phyloP scores from a whole-genome alignment of 2,113 vertebrate species.

The Pandion haliaetus region DNA sequence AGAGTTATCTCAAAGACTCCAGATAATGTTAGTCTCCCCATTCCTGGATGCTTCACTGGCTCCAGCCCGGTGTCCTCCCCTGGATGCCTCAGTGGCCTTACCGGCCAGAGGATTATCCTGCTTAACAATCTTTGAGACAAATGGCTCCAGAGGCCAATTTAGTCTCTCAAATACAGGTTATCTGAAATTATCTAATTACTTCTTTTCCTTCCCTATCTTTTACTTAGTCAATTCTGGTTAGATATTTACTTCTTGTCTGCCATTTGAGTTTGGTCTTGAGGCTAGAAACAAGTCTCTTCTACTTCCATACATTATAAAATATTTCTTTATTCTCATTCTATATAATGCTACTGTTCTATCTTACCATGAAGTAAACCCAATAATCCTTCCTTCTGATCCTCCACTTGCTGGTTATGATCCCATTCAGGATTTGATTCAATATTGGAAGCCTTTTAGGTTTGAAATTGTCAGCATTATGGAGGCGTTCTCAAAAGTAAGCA shows the following conservation, averaged over 20 bases:
- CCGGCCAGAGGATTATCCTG: too few species aligned
- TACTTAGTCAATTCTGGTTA: not conserved
- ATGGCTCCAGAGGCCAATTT: too few species aligned
- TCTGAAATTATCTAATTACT: not conserved
- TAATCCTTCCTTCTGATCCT: not conserved
- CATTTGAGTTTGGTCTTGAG: not conserved
- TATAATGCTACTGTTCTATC: not conserved
- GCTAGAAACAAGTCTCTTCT: not conserved
- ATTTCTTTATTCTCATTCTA: not conserved
- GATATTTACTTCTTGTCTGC: not conserved
- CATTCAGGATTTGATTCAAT: not conserved
- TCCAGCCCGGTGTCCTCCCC: too few species aligned
- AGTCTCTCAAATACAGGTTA: not conserved
- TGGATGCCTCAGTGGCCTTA: too few species aligned
- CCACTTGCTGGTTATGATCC: not conserved
- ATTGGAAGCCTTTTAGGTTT: not conserved
- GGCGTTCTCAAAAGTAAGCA: not conserved
- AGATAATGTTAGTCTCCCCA: too few species aligned
- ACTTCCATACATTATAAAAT: not conserved
- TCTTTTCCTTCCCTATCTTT: not conserved
- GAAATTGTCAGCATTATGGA: not conserved
- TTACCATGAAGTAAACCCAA: not conserved
- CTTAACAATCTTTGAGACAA: too few species aligned
- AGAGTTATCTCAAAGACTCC: too few species aligned
- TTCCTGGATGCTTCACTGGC: too few species aligned